Evolutionary conservation across 2,797 vertebrate genomes (phyloP).

Genomic region (Paguma larvata): DNA sequence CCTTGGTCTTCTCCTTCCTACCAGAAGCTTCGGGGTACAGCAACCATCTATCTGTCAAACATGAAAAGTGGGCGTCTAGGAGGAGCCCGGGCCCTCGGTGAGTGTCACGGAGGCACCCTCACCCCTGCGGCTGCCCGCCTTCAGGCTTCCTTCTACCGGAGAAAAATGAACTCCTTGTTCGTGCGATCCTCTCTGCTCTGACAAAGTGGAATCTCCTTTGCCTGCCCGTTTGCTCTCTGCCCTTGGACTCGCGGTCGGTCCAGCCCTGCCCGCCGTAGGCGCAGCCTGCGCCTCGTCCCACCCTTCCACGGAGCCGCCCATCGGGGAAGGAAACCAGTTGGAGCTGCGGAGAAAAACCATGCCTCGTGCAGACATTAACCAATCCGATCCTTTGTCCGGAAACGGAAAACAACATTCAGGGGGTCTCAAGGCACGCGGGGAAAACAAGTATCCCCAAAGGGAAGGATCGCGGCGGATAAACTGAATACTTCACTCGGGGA

Average conservation of each 20-base stretch:
- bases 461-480: neutral
- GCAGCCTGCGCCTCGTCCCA: neutral
- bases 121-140: neutral
- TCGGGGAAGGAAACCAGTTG: neutral
- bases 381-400: neutral
- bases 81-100: neutral
- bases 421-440: neutral
- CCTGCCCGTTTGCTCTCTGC: neutral
- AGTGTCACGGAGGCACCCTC: no score
- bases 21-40: neutral
- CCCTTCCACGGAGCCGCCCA: neutral
- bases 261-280: neutral
- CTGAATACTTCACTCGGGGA: neutral
- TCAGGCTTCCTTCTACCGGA: neutral
- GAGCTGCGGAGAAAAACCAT: neutral
- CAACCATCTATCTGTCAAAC: neutral
- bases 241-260: neutral
- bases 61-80: neutral
- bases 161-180: neutral
- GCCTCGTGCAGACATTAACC: neutral
- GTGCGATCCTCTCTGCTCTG: neutral
- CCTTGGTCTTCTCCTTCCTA: neutral
- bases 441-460: neutral
- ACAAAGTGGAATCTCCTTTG: neutral
- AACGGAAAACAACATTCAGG: neutral